A percentile compares a stretch with the other conserved stretches of the same genome.
These are phyloP conservation scores for Lucinisca nassula DNA, from an alignment of 2,888 invertebrate genomes.

Conservation along the genomic window DNA sequence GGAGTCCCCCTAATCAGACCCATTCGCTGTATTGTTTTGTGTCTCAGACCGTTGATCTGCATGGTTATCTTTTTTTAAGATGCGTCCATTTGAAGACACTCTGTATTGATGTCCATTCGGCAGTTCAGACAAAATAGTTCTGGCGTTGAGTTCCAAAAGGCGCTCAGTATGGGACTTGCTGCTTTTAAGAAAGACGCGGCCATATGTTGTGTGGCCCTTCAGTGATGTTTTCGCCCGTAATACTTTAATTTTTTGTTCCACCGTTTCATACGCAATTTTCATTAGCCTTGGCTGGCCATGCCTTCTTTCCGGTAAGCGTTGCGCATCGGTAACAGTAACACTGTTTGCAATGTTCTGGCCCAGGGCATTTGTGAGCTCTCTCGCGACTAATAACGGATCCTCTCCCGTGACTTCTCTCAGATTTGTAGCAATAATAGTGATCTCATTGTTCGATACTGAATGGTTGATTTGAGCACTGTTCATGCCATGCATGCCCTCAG, in stretches of 20 bases:
- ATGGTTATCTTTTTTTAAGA: background rate
- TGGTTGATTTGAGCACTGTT: background rate
- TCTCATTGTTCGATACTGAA: background rate
- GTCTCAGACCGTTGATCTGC: no score
- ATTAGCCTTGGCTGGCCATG: background rate
- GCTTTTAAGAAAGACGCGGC: background rate
- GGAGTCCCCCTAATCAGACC: no score
- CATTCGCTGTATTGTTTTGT: no score
- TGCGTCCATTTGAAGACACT: background rate
- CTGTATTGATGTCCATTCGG: background rate
- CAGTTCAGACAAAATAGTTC: background rate
- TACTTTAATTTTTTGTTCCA: background rate
- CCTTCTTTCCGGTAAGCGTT: background rate
- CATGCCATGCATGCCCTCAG: background rate
- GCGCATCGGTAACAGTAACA: background rate
- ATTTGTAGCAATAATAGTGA: background rate
- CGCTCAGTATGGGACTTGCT: background rate
- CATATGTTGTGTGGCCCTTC: background rate
- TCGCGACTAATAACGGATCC: background rate
- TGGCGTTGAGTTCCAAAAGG: background rate
- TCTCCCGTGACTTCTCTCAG: background rate
- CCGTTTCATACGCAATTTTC: background rate
- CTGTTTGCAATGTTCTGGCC: background rate
- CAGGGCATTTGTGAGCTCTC: background rate
- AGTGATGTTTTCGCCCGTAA: background rate